Percentiles rank a stretch among this genome's conserved stretches.
Evolutionary conservation across 2,888 invertebrate genomes (phyloP).

Genomic region (Sinohyriopsis cumingii): DNA sequence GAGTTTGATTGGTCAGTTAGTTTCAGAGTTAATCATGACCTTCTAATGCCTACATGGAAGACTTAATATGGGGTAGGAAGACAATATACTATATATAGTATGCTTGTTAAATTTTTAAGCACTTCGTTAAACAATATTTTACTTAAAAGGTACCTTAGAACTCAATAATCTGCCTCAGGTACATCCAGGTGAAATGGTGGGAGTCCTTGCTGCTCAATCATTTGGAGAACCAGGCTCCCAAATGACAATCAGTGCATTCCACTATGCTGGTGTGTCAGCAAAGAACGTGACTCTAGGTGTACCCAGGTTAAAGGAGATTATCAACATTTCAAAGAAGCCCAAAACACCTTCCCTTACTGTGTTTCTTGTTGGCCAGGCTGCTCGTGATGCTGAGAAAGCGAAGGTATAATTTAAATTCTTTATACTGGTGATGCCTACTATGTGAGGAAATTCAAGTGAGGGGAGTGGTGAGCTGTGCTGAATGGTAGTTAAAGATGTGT

Average conservation of each 20-base stretch:
- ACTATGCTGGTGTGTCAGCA: slow-evolving; percentile 99
- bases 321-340: slow-evolving; percentile 98
- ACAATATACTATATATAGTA: too few species aligned
- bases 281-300: slow-evolving; percentile 99
- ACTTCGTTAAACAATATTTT: too few species aligned
- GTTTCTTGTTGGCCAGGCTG: slow-evolving; percentile 96
- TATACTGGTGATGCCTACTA: neutral
- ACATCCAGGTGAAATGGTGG: slow-evolving; percentile 98
- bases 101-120: too few species aligned
- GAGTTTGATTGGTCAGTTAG: too few species aligned
- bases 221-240: slow-evolving; percentile 99
- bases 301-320: slow-evolving; percentile 92
- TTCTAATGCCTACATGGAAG: too few species aligned
- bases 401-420: slow-evolving; percentile 75
- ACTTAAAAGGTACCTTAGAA: too few species aligned
- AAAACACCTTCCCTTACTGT: slow-evolving; percentile 99
- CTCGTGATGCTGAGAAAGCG: slow-evolving; percentile 98
- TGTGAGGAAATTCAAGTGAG: neutral
- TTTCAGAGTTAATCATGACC: too few species aligned
- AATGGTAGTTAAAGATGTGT: neutral
- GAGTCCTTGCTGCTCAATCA: slow-evolving; percentile 97
- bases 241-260: slow-evolving; percentile 94
- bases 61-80: too few species aligned
- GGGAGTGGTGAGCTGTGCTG: too few species aligned
- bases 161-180: slow-evolving; percentile 57